A percentile compares a stretch with the other conserved stretches of the same genome.
These are phyloP conservation scores for Tamias sibiricus DNA, from an alignment of 2,113 vertebrate genomes.

Conservation along the genomic window DNA sequence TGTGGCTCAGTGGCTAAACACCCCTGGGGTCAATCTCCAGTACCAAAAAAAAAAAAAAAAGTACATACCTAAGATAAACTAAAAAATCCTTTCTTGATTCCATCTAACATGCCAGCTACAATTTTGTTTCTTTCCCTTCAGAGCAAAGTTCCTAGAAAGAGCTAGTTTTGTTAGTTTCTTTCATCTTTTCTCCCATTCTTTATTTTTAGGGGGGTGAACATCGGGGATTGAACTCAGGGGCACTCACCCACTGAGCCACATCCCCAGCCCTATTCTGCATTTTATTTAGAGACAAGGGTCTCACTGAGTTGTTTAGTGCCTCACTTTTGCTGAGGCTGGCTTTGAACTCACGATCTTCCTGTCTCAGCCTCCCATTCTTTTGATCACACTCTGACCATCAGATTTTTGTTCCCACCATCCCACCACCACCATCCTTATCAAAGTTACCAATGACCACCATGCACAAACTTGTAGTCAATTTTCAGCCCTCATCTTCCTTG, in stretches of 20 bases:
- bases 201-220: no score
- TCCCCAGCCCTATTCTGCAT: no score
- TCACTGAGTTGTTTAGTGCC: no score
- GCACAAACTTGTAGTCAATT: neutral
- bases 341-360: no score
- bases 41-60: neutral
- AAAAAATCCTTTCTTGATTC: neutral
- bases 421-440: neutral
- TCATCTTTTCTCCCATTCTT: neutral
- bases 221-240: no score
- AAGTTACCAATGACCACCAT: neutral
- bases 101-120: neutral
- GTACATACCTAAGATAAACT: neutral
- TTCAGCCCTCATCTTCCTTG: neutral
- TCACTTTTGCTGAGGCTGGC: no score
- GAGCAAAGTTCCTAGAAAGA: neutral
- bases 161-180: neutral
- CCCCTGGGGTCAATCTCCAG: no score
- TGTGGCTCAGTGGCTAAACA: no score
- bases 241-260: no score
- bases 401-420: neutral
- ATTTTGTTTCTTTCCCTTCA: neutral
- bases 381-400: neutral
- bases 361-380: neutral
- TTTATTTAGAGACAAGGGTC: no score